Percentiles rank a stretch among this genome's conserved stretches.
These are phyloP conservation scores for Dendrocincla fuliginosa DNA, from an alignment of 2,797 vertebrate genomes.

Conservation along the genomic window DNA sequence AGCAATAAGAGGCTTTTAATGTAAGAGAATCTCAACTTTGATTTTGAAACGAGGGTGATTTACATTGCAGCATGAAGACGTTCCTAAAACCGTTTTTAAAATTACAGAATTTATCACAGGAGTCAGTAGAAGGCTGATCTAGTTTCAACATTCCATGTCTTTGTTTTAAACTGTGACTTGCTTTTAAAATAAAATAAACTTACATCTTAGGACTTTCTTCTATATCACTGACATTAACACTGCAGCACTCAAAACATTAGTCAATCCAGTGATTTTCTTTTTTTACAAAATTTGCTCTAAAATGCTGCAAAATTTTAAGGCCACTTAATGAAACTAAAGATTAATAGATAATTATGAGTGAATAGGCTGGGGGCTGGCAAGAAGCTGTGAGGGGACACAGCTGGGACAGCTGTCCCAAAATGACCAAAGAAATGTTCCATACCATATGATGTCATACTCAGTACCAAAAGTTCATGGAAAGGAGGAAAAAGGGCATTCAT, in stretches of 20 bases:
- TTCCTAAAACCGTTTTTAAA: not conserved
- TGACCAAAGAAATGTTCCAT: not conserved
- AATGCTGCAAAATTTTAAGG: not conserved
- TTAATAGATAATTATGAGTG: not conserved
- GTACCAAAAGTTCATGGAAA: not conserved
- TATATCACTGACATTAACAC: not conserved
- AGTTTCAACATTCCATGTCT: not conserved
- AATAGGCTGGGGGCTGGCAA: not conserved
- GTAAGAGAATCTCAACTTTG: not conserved
- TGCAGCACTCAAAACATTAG: not conserved
- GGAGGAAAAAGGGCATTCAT: not conserved
- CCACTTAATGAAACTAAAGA: not conserved
- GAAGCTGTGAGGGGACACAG: not conserved
- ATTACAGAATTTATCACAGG: not conserved
- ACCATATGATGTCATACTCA: not conserved
- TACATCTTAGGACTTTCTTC: not conserved
- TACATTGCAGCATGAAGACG: not conserved
- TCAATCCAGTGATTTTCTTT: not conserved
- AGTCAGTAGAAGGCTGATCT: not conserved
- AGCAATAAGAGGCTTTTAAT: not conserved
- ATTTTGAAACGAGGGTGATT: not conserved
- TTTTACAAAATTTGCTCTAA: not conserved
- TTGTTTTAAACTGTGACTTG: not conserved
- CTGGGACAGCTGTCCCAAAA: not conserved
- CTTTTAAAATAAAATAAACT: not conserved